Evolutionary conservation across 2,113 vertebrate genomes (phyloP).

Genomic region (Athene noctua): DNA sequence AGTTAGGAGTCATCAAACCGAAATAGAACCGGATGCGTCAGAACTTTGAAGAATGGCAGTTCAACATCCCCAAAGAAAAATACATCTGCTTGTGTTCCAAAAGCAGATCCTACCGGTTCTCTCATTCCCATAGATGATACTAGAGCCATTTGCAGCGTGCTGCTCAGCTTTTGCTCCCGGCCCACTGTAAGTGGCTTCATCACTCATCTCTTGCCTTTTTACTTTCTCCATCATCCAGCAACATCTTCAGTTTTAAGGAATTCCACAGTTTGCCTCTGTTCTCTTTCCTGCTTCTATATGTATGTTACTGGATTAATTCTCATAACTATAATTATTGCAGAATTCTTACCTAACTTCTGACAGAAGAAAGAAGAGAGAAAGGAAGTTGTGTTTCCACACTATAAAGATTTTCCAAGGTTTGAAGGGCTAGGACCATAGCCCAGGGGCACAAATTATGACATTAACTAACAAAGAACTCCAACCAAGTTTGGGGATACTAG

Average conservation of each 20-base stretch:
- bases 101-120: slow-evolving; percentile 34
- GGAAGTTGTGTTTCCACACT: neutral
- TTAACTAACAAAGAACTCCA: neutral
- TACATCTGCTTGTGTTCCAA: slow-evolving; percentile 29
- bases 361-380: neutral
- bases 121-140: neutral
- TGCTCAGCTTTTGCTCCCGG: neutral
- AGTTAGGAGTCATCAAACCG: slow-evolving; percentile 24
- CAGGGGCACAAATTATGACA: neutral
- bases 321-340: neutral
- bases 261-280: neutral
- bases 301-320: neutral
- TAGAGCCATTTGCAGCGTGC: neutral
- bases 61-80: slow-evolving; percentile 44
- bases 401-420: neutral
- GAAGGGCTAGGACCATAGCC: neutral
- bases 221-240: neutral
- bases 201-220: neutral
- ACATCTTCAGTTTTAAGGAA: neutral
- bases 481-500: neutral
- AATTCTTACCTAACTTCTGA: neutral
- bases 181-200: neutral
- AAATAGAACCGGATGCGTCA: slow-evolving; percentile 32
- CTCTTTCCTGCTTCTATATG: neutral
- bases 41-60: slow-evolving; percentile 36